Evolutionary conservation across 35 echinoderm and acorn worm species (phyloP).

Genomic region (Amphiura filiformis): DNA sequence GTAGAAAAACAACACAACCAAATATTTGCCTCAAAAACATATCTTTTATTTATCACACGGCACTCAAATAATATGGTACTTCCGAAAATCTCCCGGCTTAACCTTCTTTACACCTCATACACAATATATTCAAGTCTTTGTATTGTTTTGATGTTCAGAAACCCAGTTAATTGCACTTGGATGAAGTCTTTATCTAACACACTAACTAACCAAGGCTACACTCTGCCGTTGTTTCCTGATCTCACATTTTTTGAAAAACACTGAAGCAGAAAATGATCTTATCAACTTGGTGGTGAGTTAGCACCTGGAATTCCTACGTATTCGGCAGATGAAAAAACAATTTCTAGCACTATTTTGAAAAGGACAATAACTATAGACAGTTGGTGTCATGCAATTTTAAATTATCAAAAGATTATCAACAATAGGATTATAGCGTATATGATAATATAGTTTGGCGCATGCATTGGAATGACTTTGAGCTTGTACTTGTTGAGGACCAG

Average conservation of each 20-base stretch:
- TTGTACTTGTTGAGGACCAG: neutral
- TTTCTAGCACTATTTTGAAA: neutral
- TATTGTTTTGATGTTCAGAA: neutral
- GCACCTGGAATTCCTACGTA: neutral
- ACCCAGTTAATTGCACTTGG: conserved; percentile 6
- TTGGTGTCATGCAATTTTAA: neutral
- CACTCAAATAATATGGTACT: too few relatives aligned
- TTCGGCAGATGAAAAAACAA: neutral
- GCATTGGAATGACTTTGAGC: neutral
- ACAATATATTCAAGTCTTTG: neutral
- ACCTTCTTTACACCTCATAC: too few relatives aligned
- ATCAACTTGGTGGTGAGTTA: neutral
- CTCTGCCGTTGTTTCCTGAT: neutral
- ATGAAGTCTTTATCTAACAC: neutral
- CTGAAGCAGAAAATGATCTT: neutral
- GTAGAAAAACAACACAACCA: too few relatives aligned
- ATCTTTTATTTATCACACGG: too few relatives aligned
- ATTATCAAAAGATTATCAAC: neutral
- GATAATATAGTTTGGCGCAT: neutral
- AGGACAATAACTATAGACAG: neutral
- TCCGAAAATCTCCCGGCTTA: too few relatives aligned
- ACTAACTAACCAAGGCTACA: neutral
- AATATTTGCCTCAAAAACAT: too few relatives aligned
- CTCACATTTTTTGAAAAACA: neutral
- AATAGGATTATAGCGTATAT: neutral